Conservation (phyloP, 1,140 invertebrate genomes). For the Leptinotarsa defecta region DNA sequence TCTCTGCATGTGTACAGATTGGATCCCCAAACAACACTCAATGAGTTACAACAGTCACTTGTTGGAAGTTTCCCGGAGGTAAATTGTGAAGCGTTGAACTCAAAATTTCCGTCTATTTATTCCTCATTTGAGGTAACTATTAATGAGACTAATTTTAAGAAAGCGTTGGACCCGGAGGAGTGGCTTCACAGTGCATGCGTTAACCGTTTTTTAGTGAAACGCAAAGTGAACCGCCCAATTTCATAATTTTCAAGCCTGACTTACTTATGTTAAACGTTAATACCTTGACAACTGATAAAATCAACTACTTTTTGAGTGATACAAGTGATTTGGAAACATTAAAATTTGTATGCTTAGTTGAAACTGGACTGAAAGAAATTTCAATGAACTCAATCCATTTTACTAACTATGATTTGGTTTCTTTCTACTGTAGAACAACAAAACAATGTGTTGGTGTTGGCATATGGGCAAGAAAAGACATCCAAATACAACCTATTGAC, state of each 20-base stretch:
- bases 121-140: no score
- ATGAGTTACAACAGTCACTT: conserved; percentile 1
- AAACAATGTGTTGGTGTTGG: neutral
- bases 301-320: neutral
- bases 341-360: neutral
- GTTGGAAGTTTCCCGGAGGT: conserved; percentile 9
- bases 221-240: neutral
- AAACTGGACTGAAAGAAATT: no score
- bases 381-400: no score
- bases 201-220: neutral
- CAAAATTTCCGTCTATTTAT: no score
- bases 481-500: neutral
- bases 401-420: neutral
- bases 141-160: neutral
- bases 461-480: neutral
- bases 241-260: neutral
- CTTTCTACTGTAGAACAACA: neutral
- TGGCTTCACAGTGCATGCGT: neutral
- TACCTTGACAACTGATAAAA: no score
- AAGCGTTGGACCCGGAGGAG: neutral
- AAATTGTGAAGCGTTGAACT: neutral
- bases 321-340: neutral
- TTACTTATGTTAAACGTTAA: neutral
- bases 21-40: neutral
- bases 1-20: neutral